Evolutionary conservation across 2,797 vertebrate species (phyloP).

Genomic region (Melanotaenia pygmaea): DNA sequence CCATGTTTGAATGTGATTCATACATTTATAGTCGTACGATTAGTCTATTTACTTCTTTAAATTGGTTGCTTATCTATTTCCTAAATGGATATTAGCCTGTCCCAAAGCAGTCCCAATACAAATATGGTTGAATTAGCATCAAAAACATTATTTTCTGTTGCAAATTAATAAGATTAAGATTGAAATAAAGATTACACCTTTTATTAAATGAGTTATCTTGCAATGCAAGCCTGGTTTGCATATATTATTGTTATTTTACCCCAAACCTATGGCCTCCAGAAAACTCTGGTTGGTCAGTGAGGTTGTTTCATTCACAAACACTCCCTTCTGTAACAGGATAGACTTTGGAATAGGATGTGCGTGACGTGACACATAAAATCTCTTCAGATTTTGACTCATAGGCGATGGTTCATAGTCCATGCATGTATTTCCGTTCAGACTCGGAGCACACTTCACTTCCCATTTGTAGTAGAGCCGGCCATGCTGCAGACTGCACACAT

Average conservation of each 20-base stretch:
- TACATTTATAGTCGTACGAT: background rate
- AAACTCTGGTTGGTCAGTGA: slow-evolving; percentile 49
- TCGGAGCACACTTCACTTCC: slow-evolving; percentile 78
- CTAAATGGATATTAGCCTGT: too few relatives aligned
- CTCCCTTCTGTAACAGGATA: slow-evolving; percentile 76
- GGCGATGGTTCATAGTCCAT: slow-evolving; percentile 77
- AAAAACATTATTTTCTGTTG: too few relatives aligned
- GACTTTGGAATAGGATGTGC: slow-evolving; percentile 69
- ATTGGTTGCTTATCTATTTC: background rate
- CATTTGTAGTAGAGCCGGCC: slow-evolving; percentile 79
- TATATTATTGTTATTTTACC: background rate
- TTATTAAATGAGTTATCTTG: background rate
- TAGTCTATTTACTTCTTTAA: background rate
- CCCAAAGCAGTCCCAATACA: too few relatives aligned
- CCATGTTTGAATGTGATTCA: background rate
- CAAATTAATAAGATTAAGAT: background rate
- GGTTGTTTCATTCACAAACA: slow-evolving; percentile 57
- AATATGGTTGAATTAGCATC: too few relatives aligned
- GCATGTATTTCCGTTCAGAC: slow-evolving; percentile 79
- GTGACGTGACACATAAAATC: slow-evolving; percentile 77
- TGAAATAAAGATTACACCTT: background rate
- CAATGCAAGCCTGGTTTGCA: background rate
- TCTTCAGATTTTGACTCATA: slow-evolving; percentile 64
- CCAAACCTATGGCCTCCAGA: background rate
- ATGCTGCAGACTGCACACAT: slow-evolving; percentile 81